Evolutionary conservation across 2,888 invertebrate genomes (phyloP).

Genomic region (Phalera bucephala): DNA sequence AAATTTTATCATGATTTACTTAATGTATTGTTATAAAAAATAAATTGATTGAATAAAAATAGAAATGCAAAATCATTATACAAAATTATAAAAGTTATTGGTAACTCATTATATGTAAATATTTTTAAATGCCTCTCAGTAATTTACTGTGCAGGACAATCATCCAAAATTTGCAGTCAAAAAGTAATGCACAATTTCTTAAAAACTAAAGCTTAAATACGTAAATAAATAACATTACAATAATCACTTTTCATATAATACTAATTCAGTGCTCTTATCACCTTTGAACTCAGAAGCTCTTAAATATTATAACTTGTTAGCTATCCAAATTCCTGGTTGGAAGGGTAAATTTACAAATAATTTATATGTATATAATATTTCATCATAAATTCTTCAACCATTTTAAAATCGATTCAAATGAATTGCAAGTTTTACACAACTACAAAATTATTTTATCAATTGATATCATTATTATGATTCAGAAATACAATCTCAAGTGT

Average conservation of each 20-base stretch:
- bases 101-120: slow-evolving; percentile 41
- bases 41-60: neutral
- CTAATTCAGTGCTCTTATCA: slow-evolving; percentile 26
- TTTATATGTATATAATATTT: no score
- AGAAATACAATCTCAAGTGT: neutral
- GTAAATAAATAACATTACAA: slow-evolving; percentile 78
- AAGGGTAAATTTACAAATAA: no score
- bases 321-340: no score
- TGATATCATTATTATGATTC: no score
- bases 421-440: no score
- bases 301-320: slow-evolving; percentile 5
- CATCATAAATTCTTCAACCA: no score
- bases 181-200: slow-evolving; percentile 26
- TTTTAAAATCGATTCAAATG: no score
- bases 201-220: slow-evolving; percentile 51
- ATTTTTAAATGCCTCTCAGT: slow-evolving; percentile 31
- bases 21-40: neutral
- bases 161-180: slow-evolving; percentile 25
- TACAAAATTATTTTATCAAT: no score
- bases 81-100: slow-evolving; percentile 25
- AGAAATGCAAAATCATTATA: slow-evolving; percentile 3
- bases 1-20: neutral
- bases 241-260: slow-evolving; percentile 59
- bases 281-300: slow-evolving; percentile 17
- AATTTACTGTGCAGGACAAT: slow-evolving; percentile 27